phyloP scores from a whole-genome alignment of 2,113 vertebrate genomes.

The Menidia beryllina region DNA sequence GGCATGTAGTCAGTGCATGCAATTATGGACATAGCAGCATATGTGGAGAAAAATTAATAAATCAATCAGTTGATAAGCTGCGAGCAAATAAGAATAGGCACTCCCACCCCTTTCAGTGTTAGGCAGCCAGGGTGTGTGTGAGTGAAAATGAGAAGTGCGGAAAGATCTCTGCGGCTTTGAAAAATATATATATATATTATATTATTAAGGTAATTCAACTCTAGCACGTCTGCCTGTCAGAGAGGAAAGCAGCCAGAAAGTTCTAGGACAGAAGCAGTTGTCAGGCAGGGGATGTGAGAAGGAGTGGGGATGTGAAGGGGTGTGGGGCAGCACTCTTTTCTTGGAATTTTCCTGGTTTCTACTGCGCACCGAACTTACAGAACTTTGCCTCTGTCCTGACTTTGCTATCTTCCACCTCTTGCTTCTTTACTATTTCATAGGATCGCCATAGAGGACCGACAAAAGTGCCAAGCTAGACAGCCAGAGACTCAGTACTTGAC shows the following conservation, averaged over 20 bases:
- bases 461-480: constrained; percentile 43
- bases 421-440: constrained; percentile 40
- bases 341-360: constrained; percentile 28
- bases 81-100: constrained; percentile 36
- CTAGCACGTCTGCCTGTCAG: constrained; percentile 47
- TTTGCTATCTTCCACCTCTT: constrained; percentile 56
- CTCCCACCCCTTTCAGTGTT: constrained; percentile 10
- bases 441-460: constrained; percentile 58
- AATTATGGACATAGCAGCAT: constrained; percentile 59
- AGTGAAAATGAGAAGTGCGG: constrained; percentile 36
- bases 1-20: constrained; percentile 70
- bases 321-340: constrained; percentile 1
- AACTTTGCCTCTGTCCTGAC: constrained; percentile 45
- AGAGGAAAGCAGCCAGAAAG: constrained; percentile 67
- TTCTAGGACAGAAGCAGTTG: constrained; percentile 56
- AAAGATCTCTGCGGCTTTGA: constrained; percentile 27
- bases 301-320: neutral
- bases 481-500: constrained; percentile 34
- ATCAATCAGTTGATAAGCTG: constrained; percentile 20
- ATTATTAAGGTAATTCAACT: constrained; percentile 40
- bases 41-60: constrained; percentile 29
- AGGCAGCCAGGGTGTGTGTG: constrained; percentile 61
- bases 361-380: constrained; percentile 28
- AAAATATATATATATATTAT: too few species aligned
- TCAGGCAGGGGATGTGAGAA: constrained; percentile 39